These are phyloP conservation scores for Dendrocopos noguchii DNA, from an alignment of 2,113 vertebrate species.

Conservation along the genomic window DNA sequence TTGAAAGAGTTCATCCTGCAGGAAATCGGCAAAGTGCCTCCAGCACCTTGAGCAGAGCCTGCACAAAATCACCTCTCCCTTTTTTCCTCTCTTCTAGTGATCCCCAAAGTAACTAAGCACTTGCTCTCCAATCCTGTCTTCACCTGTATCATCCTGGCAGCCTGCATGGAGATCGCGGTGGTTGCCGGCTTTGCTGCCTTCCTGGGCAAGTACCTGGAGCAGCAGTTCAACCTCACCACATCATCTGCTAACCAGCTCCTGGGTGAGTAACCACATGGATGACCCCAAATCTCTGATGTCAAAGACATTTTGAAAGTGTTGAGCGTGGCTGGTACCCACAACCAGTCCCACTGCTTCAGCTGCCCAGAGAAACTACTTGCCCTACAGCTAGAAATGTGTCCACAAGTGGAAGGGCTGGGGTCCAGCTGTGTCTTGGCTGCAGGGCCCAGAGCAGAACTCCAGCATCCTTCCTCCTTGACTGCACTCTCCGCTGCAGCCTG, in stretches of 20 bases:
- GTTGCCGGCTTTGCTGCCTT: constrained; percentile 96
- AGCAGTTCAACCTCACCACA: constrained; percentile 98
- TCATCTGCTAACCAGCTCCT: constrained; percentile 96
- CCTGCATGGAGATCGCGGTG: constrained; percentile 98
- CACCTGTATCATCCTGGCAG: constrained; percentile 94
- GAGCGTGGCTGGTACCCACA: not conserved
- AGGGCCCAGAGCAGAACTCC: not conserved
- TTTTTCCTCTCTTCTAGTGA: constrained; percentile 79
- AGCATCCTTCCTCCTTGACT: accelerated
- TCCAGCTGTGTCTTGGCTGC: not conserved
- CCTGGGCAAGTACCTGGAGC: constrained; percentile 96
- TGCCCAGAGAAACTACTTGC: not conserved
- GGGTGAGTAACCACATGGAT: constrained; percentile 75
- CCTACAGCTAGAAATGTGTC: not conserved
- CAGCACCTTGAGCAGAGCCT: not conserved
- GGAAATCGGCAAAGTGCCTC: not conserved
- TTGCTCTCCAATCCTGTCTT: constrained; percentile 97
- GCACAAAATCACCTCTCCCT: not conserved
- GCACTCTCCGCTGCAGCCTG: not conserved
- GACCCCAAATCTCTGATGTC: not conserved
- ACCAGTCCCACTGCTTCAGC: not conserved
- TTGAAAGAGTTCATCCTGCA: not conserved
- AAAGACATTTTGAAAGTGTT: not conserved
- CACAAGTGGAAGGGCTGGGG: not conserved
- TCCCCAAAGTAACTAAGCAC: constrained; percentile 96